These are phyloP conservation scores for Anas platyrhynchos DNA, from an alignment of 2,113 vertebrate genomes.

Conservation along the genomic window DNA sequence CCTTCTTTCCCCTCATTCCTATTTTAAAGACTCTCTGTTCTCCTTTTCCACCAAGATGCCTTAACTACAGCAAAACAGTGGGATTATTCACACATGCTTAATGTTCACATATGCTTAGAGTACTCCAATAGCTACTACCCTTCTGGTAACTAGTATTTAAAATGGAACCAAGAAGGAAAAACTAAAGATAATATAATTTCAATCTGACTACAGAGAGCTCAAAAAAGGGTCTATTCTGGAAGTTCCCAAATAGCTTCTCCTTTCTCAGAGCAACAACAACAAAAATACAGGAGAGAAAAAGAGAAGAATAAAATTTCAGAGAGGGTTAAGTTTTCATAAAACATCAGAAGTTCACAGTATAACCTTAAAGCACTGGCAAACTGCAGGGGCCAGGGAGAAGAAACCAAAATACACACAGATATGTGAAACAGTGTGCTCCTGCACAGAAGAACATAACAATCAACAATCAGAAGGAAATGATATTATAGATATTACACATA, in stretches of 20 bases:
- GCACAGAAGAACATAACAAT: neutral
- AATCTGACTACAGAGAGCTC: neutral
- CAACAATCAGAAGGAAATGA: neutral
- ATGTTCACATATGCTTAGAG: neutral
- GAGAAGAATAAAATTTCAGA: neutral
- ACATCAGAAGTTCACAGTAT: rapidly evolving
- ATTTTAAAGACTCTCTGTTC: neutral
- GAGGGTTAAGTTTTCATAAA: neutral
- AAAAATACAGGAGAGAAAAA: neutral
- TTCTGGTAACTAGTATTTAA: neutral
- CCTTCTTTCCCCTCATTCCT: neutral
- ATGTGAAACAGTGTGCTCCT: neutral
- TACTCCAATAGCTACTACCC: neutral
- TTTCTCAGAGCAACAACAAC: neutral
- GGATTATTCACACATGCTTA: neutral
- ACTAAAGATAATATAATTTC: neutral
- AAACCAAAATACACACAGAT: neutral
- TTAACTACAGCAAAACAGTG: neutral
- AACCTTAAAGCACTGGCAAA: neutral
- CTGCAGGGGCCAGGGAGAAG: neutral
- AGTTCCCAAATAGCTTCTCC: neutral
- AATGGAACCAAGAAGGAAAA: neutral
- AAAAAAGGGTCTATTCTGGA: neutral
- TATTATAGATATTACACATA: neutral
- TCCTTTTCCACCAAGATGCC: neutral